Percentiles rank a stretch among this genome's conserved stretches.
These are phyloP conservation scores for Allochrocebus solatus DNA, from an alignment of 2,797 vertebrate genomes.

Conservation along the genomic window DNA sequence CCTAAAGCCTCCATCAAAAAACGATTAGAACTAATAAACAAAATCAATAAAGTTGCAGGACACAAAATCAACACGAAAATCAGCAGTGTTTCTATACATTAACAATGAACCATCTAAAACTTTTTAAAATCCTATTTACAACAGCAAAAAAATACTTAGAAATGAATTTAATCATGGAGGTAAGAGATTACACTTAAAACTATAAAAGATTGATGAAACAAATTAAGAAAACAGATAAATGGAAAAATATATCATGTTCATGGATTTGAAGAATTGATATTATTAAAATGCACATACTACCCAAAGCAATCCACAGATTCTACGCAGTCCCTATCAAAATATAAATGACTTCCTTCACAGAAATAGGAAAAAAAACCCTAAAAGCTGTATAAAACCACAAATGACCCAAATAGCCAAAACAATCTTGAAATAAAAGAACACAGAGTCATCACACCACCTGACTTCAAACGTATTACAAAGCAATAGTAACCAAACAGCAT, in stretches of 20 bases:
- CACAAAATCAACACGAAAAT: not conserved
- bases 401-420: not conserved
- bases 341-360: not conserved
- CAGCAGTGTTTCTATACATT: not conserved
- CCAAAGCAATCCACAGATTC: not conserved
- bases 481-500: not conserved
- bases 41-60: not conserved
- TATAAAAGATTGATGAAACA: not conserved
- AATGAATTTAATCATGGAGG: not conserved
- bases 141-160: not conserved
- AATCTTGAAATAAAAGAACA: not conserved
- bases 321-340: not conserved
- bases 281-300: not conserved
- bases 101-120: not conserved
- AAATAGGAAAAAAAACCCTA: not conserved
- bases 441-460: not conserved
- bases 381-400: not conserved
- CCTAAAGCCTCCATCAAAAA: not conserved
- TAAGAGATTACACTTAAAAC: not conserved
- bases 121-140: not conserved
- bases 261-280: not conserved
- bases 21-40: not conserved
- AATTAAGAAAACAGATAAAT: not conserved
- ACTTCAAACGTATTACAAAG: not conserved
- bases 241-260: not conserved